These are phyloP conservation scores for Pelodiscus sinensis DNA, from an alignment of 2,113 vertebrate genomes.

Conservation along the genomic window DNA sequence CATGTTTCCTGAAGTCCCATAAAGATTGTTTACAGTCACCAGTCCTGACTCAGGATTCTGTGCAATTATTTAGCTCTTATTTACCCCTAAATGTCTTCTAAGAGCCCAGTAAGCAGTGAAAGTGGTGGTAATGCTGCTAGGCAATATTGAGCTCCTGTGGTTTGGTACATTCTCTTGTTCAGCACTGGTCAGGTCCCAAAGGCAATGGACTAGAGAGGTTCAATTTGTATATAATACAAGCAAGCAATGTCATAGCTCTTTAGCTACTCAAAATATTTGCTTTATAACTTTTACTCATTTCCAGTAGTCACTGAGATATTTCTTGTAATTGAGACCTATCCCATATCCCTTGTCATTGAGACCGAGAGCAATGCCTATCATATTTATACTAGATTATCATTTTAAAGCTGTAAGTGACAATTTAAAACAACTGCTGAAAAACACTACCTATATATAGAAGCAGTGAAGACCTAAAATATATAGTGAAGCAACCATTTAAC, in stretches of 20 bases:
- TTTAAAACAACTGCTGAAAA: neutral
- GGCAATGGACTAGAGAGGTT: no score
- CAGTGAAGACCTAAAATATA: neutral
- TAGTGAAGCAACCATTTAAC: neutral
- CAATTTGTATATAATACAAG: neutral
- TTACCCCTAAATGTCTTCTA: no score
- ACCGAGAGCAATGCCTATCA: neutral
- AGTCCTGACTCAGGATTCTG: no score
- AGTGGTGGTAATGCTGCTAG: no score
- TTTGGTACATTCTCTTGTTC: no score
- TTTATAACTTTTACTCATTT: neutral
- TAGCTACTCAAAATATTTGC: neutral
- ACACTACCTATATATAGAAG: neutral
- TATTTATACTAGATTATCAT: slow-evolving; percentile 12
- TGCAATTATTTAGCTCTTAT: no score
- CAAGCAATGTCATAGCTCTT: neutral
- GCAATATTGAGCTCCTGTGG: no score
- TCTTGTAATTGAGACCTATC: neutral
- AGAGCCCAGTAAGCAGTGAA: no score
- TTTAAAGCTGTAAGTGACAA: neutral
- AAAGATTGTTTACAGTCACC: no score
- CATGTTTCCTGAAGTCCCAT: no score
- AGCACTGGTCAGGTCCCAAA: no score
- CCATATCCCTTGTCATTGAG: no score
- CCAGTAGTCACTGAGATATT: neutral